Evolutionary conservation across 1,140 invertebrate genomes (phyloP).

Genomic region (Habropoda laboriosa): DNA sequence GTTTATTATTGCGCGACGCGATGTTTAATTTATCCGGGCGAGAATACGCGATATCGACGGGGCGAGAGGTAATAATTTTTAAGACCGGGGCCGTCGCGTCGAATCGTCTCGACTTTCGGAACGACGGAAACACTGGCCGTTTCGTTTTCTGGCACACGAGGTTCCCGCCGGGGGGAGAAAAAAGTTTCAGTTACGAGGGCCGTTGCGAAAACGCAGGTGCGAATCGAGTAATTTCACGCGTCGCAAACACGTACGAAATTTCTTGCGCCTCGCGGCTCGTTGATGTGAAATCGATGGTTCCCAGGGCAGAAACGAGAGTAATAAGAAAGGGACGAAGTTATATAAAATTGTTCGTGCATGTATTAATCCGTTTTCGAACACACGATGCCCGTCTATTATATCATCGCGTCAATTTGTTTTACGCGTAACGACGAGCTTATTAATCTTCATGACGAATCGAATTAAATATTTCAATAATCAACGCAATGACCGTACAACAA

Average conservation of each 20-base stretch:
- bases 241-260: not conserved
- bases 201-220: constrained; percentile 1
- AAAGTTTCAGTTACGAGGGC: not conserved
- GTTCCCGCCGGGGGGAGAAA: not conserved
- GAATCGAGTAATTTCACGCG: constrained; percentile 24
- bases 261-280: not conserved
- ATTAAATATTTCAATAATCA: constrained; percentile 44
- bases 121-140: not conserved
- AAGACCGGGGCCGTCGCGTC: too few relatives aligned
- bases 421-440: constrained; percentile 56
- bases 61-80: not conserved
- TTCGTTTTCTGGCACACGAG: too few relatives aligned
- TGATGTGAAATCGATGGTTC: constrained; percentile 4
- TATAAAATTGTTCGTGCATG: not conserved
- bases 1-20: constrained; percentile 20
- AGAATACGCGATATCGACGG: not conserved
- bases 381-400: constrained; percentile 40
- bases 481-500: constrained; percentile 22
- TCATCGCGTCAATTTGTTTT: constrained; percentile 27
- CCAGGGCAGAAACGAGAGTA: not conserved
- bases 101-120: not conserved
- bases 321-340: not conserved
- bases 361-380: constrained; percentile 50
- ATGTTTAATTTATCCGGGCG: constrained; percentile 17
- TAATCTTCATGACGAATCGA: constrained; percentile 55